phyloP scores from a whole-genome alignment of 2,113 vertebrate genomes.

The Stomatorhinus ivindoensis region DNA sequence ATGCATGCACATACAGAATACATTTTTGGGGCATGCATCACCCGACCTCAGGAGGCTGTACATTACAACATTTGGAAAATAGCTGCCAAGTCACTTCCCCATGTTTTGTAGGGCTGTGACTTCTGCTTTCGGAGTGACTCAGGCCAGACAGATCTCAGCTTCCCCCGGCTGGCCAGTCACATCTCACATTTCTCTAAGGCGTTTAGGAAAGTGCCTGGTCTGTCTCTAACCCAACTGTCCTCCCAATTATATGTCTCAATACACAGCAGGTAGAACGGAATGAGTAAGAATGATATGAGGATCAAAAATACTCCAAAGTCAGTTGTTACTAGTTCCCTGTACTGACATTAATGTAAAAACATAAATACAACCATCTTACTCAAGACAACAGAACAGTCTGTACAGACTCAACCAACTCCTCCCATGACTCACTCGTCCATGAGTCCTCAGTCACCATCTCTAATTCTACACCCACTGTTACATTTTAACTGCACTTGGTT shows the following conservation, averaged over 20 bases:
- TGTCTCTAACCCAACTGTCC: background rate
- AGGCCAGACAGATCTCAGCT: slow-evolving; percentile 16
- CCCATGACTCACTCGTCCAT: background rate
- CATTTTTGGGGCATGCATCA: background rate
- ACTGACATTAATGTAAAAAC: background rate
- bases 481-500: background rate
- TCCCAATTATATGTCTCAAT: background rate
- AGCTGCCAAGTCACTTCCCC: slow-evolving; percentile 4
- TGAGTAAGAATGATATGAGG: background rate
- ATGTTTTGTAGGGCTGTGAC: slow-evolving; percentile 3
- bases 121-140: slow-evolving; percentile 45
- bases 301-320: background rate
- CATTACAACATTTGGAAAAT: slow-evolving; percentile 10
- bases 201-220: background rate
- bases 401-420: background rate
- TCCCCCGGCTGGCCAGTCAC: slow-evolving; percentile 9
- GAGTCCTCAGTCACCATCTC: background rate
- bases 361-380: background rate
- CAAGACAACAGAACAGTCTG: background rate
- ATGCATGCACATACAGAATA: background rate
- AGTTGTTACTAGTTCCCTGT: background rate
- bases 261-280: background rate
- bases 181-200: slow-evolving; percentile 16
- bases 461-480: background rate
- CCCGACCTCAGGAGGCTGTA: background rate